Evolutionary conservation across 2,113 vertebrate genomes (phyloP).

Genomic region (Osmerus eperlanus): DNA sequence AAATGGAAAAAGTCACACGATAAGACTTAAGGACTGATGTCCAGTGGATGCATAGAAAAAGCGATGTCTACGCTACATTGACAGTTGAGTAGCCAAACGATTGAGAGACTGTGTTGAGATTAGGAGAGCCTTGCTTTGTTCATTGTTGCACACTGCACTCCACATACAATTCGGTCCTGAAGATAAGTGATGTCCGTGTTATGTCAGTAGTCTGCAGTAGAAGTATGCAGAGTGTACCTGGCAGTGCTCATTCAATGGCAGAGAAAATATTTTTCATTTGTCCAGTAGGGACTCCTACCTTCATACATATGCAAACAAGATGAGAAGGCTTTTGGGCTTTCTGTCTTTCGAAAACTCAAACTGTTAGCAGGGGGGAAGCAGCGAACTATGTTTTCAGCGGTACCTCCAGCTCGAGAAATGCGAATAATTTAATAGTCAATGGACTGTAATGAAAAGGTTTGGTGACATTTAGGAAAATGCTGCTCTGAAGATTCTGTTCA

Average conservation of each 20-base stretch:
- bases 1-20: background rate
- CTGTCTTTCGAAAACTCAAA: background rate
- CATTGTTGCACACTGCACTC: no score
- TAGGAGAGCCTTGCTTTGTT: no score
- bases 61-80: background rate
- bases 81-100: background rate
- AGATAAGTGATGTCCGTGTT: background rate
- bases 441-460: background rate
- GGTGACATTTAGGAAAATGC: background rate
- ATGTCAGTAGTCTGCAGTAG: background rate
- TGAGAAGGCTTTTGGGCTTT: background rate
- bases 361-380: background rate
- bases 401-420: background rate
- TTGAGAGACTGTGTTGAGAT: background rate
- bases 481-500: background rate
- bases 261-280: background rate
- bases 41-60: background rate
- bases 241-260: background rate
- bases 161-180: no score
- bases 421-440: background rate
- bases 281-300: background rate
- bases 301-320: background rate
- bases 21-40: background rate
- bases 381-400: no score
- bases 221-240: background rate